Evolutionary conservation across 2,888 invertebrate genomes (phyloP), one percentile per base, ranked within the genome.

Genomic region (Ganaspis brasiliensis): DNA sequence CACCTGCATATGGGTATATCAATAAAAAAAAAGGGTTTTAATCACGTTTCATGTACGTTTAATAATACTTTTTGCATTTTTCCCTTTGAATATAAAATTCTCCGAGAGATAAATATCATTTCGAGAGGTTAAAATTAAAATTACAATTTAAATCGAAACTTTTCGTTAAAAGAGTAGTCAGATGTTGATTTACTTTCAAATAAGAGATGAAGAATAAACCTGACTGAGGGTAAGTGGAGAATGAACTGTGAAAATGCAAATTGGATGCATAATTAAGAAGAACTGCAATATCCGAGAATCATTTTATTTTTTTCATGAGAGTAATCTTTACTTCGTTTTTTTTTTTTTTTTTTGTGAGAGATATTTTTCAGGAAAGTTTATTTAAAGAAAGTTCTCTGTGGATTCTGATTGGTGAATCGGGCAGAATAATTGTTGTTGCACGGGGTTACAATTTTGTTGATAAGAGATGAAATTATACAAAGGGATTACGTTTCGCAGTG

Each of bases 401-500:
- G 37, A 63, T 63, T 3, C 19, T 37, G 12, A 10, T 63, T 35
- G n/a, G n/a, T n/a, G n/a, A 35, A 8, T 59, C 16, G 16, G n/a
- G 31, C 59, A 16, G 2, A 31, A n/a, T 35, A 59, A 59, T 59
- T 59, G 24, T 12, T 24, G 24, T 56, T 26, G 14, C 4, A 56
- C 4, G 12, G 14, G 14, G 24, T 35, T n/a, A 59, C 26, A 59
- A 59, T 59, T 35, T 24, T 31, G 9, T 59, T 59, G 26, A 59
- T 35, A 16, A 59, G 40, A 21, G 45, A 19, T 57, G 55, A 12
- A 76, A 76, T 74, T 35, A 74, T 74, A 71, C 71, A 74, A 76
- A 73, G 75, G 75, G 56, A 70, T 74, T 45, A 45, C 49, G 45
- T 37, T 26, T 40, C 16, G 35, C 35, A 49, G 55, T 35, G 55